Evolutionary conservation across 2,797 vertebrate genomes (phyloP), one percentile per base, ranked within the genome.

Genomic region (Semaprochilodus insignis): DNA sequence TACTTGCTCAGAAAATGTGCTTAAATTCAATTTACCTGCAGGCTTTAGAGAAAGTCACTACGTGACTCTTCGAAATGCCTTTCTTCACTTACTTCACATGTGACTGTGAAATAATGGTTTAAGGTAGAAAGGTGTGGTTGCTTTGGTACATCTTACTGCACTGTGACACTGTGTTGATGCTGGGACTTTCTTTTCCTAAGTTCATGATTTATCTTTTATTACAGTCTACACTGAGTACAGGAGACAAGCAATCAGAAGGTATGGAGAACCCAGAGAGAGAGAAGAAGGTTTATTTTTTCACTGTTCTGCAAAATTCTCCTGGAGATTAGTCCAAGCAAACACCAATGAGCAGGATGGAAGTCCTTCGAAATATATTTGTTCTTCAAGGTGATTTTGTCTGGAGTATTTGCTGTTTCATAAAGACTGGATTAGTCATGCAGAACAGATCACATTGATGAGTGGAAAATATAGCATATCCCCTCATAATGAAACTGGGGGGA

Each of bases 281-380:
- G 40, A 70, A 77, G 62, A 80, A 15, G 54, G 85, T 36, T 86
- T 81, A 65, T 78, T 83, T 86, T 67, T 60, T 31, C 75, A 52
- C 48, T n/a, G 25, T 74, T 48, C 11, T 65, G 70, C 44, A 75
- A 25, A 74, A 77, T 77, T 71, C 60, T 81, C 44, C 44, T 23
- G 36, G 23, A 70, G 69, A 77, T 81, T 44, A 78, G 74, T 62
- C 57, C 52, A 85, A 73, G 65, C 54, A 72, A 83, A 74, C 40
- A 54, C 17, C 60, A 72, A 69, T 23, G 71, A 71, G 75, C n/a
- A 71, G 51, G n/a, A 67, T 55, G 55, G 80, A 76, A 55, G 6
- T 60, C 27, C 3, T 60, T 44, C 31, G 4, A 65, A 77, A 75
- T 40, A 74, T 55, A 59, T 75, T 81, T 77, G 80, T 72, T 80